Evolutionary conservation across 1,140 invertebrate genomes (phyloP), one percentile per base, ranked within the genome.

Genomic region (Pachyrhynchus sulphureomaculatus): DNA sequence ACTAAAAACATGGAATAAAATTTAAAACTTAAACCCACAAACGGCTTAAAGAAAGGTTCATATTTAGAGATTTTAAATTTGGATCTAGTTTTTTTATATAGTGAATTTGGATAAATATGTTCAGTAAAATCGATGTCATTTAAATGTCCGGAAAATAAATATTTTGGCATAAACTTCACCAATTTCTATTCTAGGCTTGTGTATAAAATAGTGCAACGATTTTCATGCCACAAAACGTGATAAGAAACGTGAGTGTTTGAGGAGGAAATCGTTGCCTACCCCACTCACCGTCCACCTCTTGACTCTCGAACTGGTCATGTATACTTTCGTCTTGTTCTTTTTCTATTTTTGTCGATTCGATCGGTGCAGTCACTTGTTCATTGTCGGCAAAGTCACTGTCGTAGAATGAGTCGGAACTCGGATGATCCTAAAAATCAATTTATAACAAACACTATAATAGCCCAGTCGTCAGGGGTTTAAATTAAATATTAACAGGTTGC

Each of bases 391-490:
- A 88, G 69, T 93, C 90, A 66, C 90, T 92, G 69, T 92, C 90
- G 73, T 93, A 93, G 73, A 91, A 91, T 10, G 89, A 90, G 73
- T 92, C 90, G 0, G 89, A 91, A 67, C 88, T 90, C 1, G 87
- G 88, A 76, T 89, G 88, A 72, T 91, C 89, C 87, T 89, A 62
- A 68, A 64, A 55, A 64, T 15, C 2, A 34, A 18, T 47, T 24
- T 36, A 54, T 29, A 3, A 29, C 23, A 2, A 52, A 21, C 8
- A 18, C 17, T n/a, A n/a, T n/a, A n/a, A n/a, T n/a, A n/a, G n/a
- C n/a, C n/a, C n/a, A n/a, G n/a, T n/a, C n/a, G n/a, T n/a, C n/a
- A n/a, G n/a, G n/a, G n/a, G n/a, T n/a, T n/a, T n/a, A n/a, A n/a
- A n/a, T n/a, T n/a, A n/a, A n/a, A n/a, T n/a, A 8, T 2, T 39